Base-by-base conservation (phyloP, 1,140 invertebrate genomes). In the Drosophila sturtevanti region DNA sequence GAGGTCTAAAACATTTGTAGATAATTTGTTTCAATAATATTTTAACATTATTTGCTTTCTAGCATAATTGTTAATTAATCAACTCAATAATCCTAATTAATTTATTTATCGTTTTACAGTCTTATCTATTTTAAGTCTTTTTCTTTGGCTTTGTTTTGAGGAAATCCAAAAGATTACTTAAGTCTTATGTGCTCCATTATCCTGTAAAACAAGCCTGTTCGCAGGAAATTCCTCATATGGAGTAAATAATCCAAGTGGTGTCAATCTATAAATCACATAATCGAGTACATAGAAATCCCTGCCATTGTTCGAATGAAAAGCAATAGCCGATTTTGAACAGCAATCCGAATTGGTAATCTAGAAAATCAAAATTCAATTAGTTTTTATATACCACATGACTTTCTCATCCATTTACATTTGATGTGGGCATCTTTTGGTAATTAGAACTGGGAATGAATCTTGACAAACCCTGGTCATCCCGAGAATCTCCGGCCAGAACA, bases 241-340 rank as follows among this genome's bases (percentile, higher is more conserved):
- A 6, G 22, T 58, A 7, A 21, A 34, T 11, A 96, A 95, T 37
- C 97, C 97, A 90, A 96, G 98, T 0, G 97, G 97, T 63, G 96
- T 93, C 34, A 99, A 92, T 91, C 98, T 98, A 92, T 99, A 99
- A 72, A 99, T 96, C 11, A 99, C 92, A 92, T 99, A 99, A 69
- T 99, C 98, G 18, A 99, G 91, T 2, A 98, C 96, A 90, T 99
- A 99, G 96, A 99, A 98, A 92, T 96, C 95, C 79, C 97, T 95
- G 0, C 97, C 96, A 16, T 94, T 94, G 5, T 98, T 96, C 84
- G 99, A 99, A 92, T 99, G 98, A 93, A 99, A 99, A 0, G 98
- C 98, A 16, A 99, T 95, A 0, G 98, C 97, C 81, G 96, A 96
- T 89, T 98, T 98, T 9, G 97, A 98, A 92, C 98, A 99, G 89